Base-by-base conservation (phyloP, 1,140 invertebrate genomes). In the Pogonognathellus flavescens region DNA sequence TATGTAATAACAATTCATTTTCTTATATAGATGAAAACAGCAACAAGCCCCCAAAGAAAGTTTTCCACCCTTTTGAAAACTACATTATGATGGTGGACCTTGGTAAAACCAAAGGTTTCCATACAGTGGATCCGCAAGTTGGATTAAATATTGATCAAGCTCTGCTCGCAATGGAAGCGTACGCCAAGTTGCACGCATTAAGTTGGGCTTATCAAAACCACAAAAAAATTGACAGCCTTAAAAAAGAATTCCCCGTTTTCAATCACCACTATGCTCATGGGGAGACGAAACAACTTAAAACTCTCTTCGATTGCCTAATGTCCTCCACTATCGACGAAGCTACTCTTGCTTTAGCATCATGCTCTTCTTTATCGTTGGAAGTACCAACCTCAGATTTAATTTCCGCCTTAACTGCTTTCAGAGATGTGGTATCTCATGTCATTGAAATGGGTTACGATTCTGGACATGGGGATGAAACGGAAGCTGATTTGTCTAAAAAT, bases 141-240 rank as follows among this genome's bases (percentile, higher is more conserved):
- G 92, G 93, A 9, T 88, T 94, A 22, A 92, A 94, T 88, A 84
- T 92, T 50, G 87, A 91, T 5, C 91, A 93, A 76, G 89, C 90
- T 10, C 87, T 90, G 55, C 83, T 92, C 4, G 93, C 93, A 22
- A 89, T 95, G 60, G 91, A 92, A 89, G 90, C 92, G 0, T 89
- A 95, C 25, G 94, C 94, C 0, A 92, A 92, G 88, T 94, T 93
- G 87, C 95, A 95, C 90, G 94, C 93, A 1, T 88, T 95, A 9
- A 93, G 93, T 0, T 92, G 94, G 85, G 94, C 94, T 0, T 93
- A 93, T 87, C 94, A 92, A 90, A 92, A 94, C 84, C 92, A 94
- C 86, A 89, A 93, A 22, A 92, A 92, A 18, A 18, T 81, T 18
- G 20, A 62, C 14, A 9, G 20, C 7, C 31, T 85, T 9, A 16